Evolutionary conservation across 2,888 invertebrate species (phyloP), one percentile per base, ranked within the genome.

Genomic region (Volucella inanis): DNA sequence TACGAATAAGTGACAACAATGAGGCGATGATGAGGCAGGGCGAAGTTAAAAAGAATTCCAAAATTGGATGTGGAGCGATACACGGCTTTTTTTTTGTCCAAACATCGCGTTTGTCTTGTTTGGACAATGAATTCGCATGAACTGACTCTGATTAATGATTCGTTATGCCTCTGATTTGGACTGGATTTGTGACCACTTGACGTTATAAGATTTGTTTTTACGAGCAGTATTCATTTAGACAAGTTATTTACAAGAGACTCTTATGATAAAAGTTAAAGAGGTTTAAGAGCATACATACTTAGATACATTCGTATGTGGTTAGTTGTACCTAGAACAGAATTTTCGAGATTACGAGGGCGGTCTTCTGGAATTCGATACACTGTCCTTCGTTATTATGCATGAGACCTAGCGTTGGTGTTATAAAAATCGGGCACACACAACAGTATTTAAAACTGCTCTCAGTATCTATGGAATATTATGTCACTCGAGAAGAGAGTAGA

Each of bases 141-240:
- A 67, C 14, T 43, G 61, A 52, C 11, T 18, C 61, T 77, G 78
- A 83, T 83, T 78, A 83, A 67, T 72, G 82, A 83, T 77, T 77
- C 67, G 77, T 72, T 78, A 18, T 57, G 49, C 43, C 43, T 59
- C 6, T 31, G 31, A 31, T 31, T 71, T 47, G 54, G 55, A 43
- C 1, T 22, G n/a, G 31, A 52, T 43, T 64, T 39, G 31, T 39
- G 72, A 15, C 57, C 11, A 50, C 49, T 59, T 52, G 11, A 22
- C 62, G 45, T 47, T 18, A 31, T 55, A 41, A 64, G 45, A 71
- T 50, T 50, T 59, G 15, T 14, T 43, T 59, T 12, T 31, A 6
- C 31, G 31, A 1, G 31, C 31, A 47, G 47, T 18, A 39, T 18
- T 10, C 61, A n/a, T 4, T 31, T 31, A 31, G 31, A 31, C 6